phyloP scores from a whole-genome alignment of 2,888 invertebrate species.

The Ischnura elegans region DNA sequence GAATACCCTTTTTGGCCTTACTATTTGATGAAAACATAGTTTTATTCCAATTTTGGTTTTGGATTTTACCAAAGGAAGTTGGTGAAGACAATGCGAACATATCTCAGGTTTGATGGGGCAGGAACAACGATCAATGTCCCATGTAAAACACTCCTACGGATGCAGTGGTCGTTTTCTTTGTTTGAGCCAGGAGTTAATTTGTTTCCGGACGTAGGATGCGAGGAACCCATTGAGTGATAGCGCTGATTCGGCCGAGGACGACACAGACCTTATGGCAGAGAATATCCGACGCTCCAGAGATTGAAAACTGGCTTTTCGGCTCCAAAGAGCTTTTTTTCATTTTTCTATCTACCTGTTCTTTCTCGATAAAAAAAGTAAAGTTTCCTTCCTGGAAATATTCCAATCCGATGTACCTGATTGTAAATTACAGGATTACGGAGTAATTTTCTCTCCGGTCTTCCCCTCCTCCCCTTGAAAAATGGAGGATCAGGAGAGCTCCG shows the following conservation, averaged over 20 bases:
- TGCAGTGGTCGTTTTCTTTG: too few species aligned
- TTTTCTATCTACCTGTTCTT: neutral
- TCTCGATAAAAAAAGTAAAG: neutral
- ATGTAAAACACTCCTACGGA: too few species aligned
- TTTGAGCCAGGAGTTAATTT: neutral
- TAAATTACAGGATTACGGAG: conserved; percentile 33
- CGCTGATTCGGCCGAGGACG: neutral
- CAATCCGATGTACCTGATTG: conserved; percentile 39
- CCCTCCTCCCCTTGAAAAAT: too few species aligned
- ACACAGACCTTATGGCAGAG: neutral
- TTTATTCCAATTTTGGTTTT: too few species aligned
- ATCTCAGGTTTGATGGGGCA: too few species aligned
- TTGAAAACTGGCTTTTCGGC: neutral
- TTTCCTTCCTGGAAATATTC: conserved; percentile 8
- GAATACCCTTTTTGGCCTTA: too few species aligned
- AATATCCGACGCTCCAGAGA: neutral
- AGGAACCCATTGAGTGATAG: neutral
- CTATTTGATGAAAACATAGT: too few species aligned
- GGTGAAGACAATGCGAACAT: too few species aligned
- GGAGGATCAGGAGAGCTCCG: neutral
- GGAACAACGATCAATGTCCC: too few species aligned
- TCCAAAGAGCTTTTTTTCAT: neutral
- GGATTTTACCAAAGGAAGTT: too few species aligned
- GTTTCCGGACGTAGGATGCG: neutral
- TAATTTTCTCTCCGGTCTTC: neutral